These are phyloP conservation scores for Clusia tigrina DNA, from an alignment of 2,888 invertebrate species.

Conservation along the genomic window DNA sequence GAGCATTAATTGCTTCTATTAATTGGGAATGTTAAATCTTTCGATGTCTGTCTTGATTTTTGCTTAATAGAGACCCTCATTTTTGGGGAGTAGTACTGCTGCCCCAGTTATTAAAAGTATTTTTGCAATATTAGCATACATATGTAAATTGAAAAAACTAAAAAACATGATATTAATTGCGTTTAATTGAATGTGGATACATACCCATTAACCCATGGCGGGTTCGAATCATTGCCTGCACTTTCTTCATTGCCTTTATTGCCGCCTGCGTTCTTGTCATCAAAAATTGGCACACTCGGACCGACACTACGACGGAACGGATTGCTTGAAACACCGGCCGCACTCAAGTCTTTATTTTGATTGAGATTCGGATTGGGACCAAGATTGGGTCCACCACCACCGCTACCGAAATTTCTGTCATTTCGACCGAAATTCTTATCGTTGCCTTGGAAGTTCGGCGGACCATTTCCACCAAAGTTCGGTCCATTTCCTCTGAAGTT, in stretches of 20 bases:
- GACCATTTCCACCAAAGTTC: slow-evolving; percentile 23
- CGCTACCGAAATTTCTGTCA: slow-evolving; percentile 27
- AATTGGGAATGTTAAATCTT: too few species aligned
- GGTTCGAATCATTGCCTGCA: slow-evolving; percentile 31
- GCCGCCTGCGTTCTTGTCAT: slow-evolving; percentile 14
- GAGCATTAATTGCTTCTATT: too few species aligned
- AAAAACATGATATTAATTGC: slow-evolving; percentile 32
- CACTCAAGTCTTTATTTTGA: slow-evolving; percentile 26
- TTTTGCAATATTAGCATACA: too few species aligned
- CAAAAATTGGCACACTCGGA: slow-evolving; percentile 31
- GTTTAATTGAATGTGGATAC: slow-evolving; percentile 39
- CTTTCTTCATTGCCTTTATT: neutral
- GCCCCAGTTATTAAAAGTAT: too few species aligned
- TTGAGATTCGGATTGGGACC: slow-evolving; percentile 30
- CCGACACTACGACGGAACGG: slow-evolving; percentile 49
- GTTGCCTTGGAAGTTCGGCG: slow-evolving; percentile 22
- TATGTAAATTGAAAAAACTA: too few species aligned
- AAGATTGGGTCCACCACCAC: slow-evolving; percentile 34
- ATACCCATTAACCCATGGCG: slow-evolving; percentile 46
- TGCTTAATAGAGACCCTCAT: too few species aligned
- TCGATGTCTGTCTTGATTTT: too few species aligned
- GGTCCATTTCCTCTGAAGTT: slow-evolving; percentile 37
- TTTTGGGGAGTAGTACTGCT: too few species aligned
- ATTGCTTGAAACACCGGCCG: slow-evolving; percentile 37
- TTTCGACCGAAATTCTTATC: slow-evolving; percentile 31